phyloP scores from a whole-genome alignment of 2,797 vertebrate species.

The Remorina albescens region DNA sequence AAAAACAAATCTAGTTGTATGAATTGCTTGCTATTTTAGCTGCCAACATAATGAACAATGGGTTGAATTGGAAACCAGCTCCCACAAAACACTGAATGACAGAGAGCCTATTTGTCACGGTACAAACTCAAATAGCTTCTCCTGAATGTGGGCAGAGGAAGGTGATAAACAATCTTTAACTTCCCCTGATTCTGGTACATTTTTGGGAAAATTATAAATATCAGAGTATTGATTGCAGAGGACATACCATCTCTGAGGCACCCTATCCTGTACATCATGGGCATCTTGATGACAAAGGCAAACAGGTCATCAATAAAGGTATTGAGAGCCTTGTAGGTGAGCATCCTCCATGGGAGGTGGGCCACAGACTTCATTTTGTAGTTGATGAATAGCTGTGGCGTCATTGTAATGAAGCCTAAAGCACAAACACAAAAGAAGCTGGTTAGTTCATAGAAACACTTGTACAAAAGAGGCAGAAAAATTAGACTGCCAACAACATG shows the following conservation, averaged over 20 bases:
- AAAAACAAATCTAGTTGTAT: neutral
- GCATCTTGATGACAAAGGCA: conserved; percentile 98
- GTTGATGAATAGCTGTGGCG: conserved; percentile 97
- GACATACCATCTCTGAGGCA: conserved; percentile 94
- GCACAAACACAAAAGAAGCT: neutral
- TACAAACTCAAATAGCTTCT: conserved; percentile 8
- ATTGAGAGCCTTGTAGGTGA: conserved; percentile 98
- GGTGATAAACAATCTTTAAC: neutral
- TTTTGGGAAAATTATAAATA: neutral
- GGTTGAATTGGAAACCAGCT: conserved; percentile 14
- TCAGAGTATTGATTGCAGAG: neutral
- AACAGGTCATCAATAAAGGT: conserved; percentile 99
- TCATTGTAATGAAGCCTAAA: conserved; percentile 98
- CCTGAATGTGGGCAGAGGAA: neutral
- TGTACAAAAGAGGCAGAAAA: conserved; percentile 8
- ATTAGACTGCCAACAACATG: conserved; percentile 11
- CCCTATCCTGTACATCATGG: conserved; percentile 98
- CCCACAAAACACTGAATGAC: neutral
- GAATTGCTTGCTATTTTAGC: neutral
- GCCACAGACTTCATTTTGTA: conserved; percentile 98
- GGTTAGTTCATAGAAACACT: conserved; percentile 23
- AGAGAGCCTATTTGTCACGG: neutral
- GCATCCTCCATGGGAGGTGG: conserved; percentile 97
- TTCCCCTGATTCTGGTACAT: neutral
- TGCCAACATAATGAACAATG: neutral